Conservation (phyloP, 2,888 invertebrate species). For the Drosophila suboccidentalis region DNA sequence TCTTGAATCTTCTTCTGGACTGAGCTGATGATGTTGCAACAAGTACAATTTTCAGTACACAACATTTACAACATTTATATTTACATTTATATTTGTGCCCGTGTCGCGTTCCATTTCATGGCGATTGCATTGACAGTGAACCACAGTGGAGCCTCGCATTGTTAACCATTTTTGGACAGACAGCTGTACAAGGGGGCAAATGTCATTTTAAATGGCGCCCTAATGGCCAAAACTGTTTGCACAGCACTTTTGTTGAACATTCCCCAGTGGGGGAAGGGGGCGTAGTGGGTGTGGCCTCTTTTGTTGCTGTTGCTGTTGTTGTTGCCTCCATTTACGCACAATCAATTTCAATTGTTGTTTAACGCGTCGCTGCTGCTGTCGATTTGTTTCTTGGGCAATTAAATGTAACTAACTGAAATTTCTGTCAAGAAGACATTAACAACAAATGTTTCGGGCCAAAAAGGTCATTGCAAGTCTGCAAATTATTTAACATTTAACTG, state of each 20-base stretch:
- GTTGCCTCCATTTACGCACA: slow-evolving; percentile 58
- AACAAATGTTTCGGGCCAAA: neutral
- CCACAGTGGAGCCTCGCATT: slow-evolving; percentile 44
- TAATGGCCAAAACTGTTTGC: slow-evolving; percentile 51
- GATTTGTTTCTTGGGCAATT: slow-evolving; percentile 44
- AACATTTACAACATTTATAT: neutral
- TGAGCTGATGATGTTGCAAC: slow-evolving; percentile 37
- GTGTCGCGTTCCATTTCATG: slow-evolving; percentile 33
- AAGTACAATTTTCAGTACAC: slow-evolving; percentile 12
- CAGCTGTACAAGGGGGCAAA: slow-evolving; percentile 15
- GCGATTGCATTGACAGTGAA: slow-evolving; percentile 72
- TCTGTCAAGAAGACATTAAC: slow-evolving; percentile 17
- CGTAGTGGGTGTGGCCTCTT: slow-evolving; percentile 23
- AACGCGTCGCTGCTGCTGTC: slow-evolving; percentile 27
- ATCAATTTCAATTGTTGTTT: slow-evolving; percentile 63
- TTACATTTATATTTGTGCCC: slow-evolving; percentile 1
- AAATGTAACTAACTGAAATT: slow-evolving; percentile 25
- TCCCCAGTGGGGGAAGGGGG: neutral
- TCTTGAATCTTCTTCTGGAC: slow-evolving; percentile 19
- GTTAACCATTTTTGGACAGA: slow-evolving; percentile 18
- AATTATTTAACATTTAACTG: neutral
- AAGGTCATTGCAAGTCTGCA: neutral
- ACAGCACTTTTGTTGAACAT: slow-evolving; percentile 34
- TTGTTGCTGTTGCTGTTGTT: slow-evolving; percentile 17
- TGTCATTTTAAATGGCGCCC: slow-evolving; percentile 57